These are phyloP conservation scores for Bostrychus sinensis DNA, from an alignment of 2,113 vertebrate species.

Conservation along the genomic window DNA sequence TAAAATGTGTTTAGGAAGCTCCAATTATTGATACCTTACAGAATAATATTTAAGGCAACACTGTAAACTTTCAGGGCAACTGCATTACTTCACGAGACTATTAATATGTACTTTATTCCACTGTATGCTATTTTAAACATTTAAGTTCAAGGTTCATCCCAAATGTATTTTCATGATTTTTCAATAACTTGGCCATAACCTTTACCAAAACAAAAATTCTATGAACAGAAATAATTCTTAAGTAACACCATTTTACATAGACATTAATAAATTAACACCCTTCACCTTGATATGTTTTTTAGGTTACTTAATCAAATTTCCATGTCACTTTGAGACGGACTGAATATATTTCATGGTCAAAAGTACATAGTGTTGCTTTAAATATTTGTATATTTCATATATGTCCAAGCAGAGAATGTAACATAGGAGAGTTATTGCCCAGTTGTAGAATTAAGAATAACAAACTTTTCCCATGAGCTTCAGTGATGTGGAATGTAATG, in stretches of 20 bases:
- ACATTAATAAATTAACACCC: no score
- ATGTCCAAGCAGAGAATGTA: no score
- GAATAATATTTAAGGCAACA: neutral
- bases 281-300: no score
- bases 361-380: no score
- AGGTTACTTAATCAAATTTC: no score
- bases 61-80: neutral
- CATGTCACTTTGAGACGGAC: no score
- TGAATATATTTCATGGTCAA: no score
- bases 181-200: neutral
- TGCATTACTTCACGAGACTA: neutral
- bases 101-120: neutral
- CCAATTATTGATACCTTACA: slow-evolving; percentile 13
- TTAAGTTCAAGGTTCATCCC: neutral
- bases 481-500: slow-evolving; percentile 40
- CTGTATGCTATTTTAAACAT: neutral
- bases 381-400: no score
- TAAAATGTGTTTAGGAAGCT: slow-evolving; percentile 49
- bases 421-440: neutral
- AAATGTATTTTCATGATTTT: neutral
- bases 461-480: slow-evolving; percentile 33
- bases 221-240: no score
- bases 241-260: no score
- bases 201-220: no score
- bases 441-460: slow-evolving; percentile 8